These are phyloP conservation scores for Bombus balteatus DNA, from an alignment of 1,140 invertebrate species.

Conservation along the genomic window DNA sequence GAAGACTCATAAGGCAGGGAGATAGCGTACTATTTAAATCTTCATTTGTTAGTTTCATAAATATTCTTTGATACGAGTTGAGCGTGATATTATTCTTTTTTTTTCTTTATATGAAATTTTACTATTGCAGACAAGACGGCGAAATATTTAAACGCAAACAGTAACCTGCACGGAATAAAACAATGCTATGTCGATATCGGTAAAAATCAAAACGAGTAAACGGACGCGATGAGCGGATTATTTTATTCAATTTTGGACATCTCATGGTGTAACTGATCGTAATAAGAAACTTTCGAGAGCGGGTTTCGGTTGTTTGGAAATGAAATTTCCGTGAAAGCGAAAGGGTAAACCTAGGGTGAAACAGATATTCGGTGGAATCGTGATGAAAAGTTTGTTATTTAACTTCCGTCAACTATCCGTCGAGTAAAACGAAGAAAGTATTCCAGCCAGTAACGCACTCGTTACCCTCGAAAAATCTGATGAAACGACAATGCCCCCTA, in stretches of 20 bases:
- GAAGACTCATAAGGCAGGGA: background rate
- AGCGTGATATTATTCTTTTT: no score
- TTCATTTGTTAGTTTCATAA: background rate
- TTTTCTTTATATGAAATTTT: background rate
- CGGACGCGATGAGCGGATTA: background rate
- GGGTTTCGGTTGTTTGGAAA: background rate
- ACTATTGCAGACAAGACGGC: background rate
- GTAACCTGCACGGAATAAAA: background rate
- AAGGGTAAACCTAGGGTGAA: background rate
- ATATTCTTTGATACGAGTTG: background rate
- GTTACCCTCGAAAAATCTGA: slow-evolving; percentile 35
- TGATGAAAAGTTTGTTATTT: background rate
- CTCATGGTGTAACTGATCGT: background rate
- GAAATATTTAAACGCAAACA: background rate
- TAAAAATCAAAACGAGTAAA: background rate
- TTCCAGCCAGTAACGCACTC: background rate
- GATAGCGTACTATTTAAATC: no score
- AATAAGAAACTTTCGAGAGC: no score
- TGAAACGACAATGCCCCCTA: slow-evolving; percentile 20
- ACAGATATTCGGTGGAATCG: background rate
- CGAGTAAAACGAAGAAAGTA: background rate
- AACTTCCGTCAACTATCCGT: background rate
- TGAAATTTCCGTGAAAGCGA: slow-evolving; percentile 5
- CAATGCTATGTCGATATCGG: background rate
- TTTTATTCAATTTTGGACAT: background rate